Conservation (phyloP, 1,140 invertebrate genomes). For the Euwallacea similis region DNA sequence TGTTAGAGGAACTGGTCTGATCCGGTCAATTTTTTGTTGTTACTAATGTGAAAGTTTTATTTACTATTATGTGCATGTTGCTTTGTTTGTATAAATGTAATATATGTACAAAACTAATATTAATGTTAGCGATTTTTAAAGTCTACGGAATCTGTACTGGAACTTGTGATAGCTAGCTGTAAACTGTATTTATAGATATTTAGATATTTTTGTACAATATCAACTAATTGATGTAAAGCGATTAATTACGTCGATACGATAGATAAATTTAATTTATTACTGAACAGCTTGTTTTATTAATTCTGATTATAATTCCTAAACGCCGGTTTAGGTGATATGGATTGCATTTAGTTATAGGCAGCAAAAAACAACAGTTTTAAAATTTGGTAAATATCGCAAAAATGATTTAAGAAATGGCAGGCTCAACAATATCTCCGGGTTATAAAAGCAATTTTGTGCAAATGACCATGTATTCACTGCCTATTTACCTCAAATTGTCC, state of each 20-base stretch:
- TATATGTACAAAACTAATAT: slow-evolving; percentile 28
- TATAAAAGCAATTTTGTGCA: no score
- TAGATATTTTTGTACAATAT: slow-evolving; percentile 54
- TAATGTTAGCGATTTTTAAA: slow-evolving; percentile 44
- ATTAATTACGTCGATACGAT: slow-evolving; percentile 10
- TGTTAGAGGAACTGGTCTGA: slow-evolving; percentile 41
- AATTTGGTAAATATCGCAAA: no score
- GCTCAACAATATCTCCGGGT: no score
- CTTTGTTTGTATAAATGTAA: slow-evolving; percentile 4
- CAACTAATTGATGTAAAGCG: slow-evolving; percentile 12
- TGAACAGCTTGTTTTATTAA: slow-evolving; percentile 4
- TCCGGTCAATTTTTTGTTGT: slow-evolving; percentile 17
- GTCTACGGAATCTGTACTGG: slow-evolving; percentile 45
- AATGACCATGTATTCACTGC: no score
- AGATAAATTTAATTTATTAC: slow-evolving; percentile 14
- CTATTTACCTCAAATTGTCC: no score
- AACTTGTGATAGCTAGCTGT: slow-evolving; percentile 53
- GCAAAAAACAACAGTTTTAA: no score
- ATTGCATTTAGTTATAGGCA: no score
- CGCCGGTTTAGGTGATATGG: no score
- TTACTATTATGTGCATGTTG: slow-evolving; percentile 38
- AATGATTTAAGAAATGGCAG: no score
- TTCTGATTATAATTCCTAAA: not conserved
- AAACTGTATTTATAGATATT: slow-evolving; percentile 44
- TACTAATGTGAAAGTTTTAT: slow-evolving; percentile 41